Evolutionary conservation across 2,113 vertebrate genomes (phyloP), one percentile per base, ranked within the genome.

Genomic region (Daubentonia madagascariensis): DNA sequence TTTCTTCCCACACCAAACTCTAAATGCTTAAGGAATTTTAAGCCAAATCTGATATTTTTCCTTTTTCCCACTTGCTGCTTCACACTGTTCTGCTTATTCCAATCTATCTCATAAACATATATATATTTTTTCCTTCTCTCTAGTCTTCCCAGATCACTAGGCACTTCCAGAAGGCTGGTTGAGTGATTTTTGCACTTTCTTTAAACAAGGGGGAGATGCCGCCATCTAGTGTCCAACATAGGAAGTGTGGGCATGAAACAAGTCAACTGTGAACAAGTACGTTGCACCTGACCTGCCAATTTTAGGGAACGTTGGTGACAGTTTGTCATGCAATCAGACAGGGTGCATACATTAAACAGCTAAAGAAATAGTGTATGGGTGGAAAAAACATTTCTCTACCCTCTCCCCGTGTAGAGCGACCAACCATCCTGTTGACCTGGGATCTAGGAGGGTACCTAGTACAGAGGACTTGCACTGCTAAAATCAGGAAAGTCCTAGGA

Each of bases 141-240:
- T 16, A 40, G 14, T 79, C 84, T 90, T 80, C 85, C 35, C 22
- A 12, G 65, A 25, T 18, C 43, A 14, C 22, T 6, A 18, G 32
- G 37, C 14, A 20, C 63, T 87, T 86, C n/a, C n/a, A 37, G 40
- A 72, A 35, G 6, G 54, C 59, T 20, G 6, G 25, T 8, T 57
- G 70, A 59, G 22, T 37, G 48, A 67, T 4, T 87, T 0, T 13
- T 1, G 11, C 9, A 11, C 32, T 75, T 85, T 75, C 14, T 88
- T 85, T 54, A 37, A 75, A 59, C 32, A 40, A 14, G 54, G 67
- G 61, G 54, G 4, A 43, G 20, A 97, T 37, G 20, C 50, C 23
- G 68, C 97, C 97, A 97, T 67, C 98, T 98, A 79, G 83, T 91
- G 98, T 35, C 43, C 57, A 59, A 87, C 12, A 37, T 0, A 13